Percentiles rank a stretch among this genome's conserved stretches.
These are phyloP conservation scores for Mesochorus sp. DNA, from an alignment of 2,888 invertebrate genomes.

Conservation along the genomic window DNA sequence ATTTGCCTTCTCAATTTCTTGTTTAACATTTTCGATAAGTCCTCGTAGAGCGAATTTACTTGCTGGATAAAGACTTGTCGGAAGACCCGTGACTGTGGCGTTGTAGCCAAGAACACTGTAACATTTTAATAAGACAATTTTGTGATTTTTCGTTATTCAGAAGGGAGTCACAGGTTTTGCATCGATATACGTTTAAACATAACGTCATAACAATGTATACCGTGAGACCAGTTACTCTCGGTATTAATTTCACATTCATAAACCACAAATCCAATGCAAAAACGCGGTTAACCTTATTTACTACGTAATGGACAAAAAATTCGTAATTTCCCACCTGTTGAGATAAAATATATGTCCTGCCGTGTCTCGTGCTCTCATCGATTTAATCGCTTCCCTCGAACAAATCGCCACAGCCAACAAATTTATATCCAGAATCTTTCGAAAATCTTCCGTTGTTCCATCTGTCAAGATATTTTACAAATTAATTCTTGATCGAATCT, in stretches of 20 bases:
- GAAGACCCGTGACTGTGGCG: slow-evolving; percentile 1
- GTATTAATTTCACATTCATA: not conserved
- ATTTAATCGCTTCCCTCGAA: too few species aligned
- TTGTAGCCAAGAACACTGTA: slow-evolving; percentile 55
- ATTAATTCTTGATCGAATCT: too few species aligned
- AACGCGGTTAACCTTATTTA: not conserved
- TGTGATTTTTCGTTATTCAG: not conserved
- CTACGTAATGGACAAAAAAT: not conserved
- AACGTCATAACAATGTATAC: not conserved
- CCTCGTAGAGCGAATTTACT: slow-evolving; percentile 82
- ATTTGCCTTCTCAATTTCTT: slow-evolving; percentile 79
- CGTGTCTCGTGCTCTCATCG: too few species aligned
- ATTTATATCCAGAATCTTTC: too few species aligned
- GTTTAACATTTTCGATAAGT: slow-evolving; percentile 81
- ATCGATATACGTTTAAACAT: not conserved
- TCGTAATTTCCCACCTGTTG: slow-evolving; percentile 3
- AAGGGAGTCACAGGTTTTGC: not conserved
- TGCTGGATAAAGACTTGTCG: slow-evolving; percentile 66
- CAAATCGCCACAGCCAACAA: too few species aligned
- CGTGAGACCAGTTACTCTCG: not conserved
- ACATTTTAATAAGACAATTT: too few species aligned
- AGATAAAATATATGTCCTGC: slow-evolving; percentile 29
- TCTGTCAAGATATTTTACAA: too few species aligned
- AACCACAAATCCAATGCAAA: not conserved
- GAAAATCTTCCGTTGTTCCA: too few species aligned